A percentile compares a stretch with the other conserved stretches of the same genome.
phyloP scores from a whole-genome alignment of 1,140 invertebrate genomes.

The Prorops nasuta region DNA sequence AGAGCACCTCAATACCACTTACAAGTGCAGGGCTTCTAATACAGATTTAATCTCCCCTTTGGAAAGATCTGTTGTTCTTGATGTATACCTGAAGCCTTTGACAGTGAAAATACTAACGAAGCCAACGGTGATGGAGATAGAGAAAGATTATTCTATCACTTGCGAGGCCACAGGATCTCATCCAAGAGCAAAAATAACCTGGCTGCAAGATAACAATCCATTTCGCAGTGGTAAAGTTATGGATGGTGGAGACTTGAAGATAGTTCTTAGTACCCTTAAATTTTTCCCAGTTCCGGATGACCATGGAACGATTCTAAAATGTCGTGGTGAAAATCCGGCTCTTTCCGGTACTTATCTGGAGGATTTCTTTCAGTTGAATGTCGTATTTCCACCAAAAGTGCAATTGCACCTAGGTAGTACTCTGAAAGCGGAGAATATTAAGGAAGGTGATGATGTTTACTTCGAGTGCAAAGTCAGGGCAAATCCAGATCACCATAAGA shows the following conservation, averaged over 20 bases:
- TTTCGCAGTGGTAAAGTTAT: slow-evolving; percentile 72
- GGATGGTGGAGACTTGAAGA: slow-evolving; percentile 65
- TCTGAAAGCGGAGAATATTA: slow-evolving; percentile 82
- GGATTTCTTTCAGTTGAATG: slow-evolving; percentile 77
- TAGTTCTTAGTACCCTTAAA: slow-evolving; percentile 73
- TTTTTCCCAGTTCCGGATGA: slow-evolving; percentile 82
- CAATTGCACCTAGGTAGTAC: slow-evolving; percentile 79
- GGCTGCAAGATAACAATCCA: slow-evolving; percentile 75
- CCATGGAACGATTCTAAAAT: slow-evolving; percentile 77
- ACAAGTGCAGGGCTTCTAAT: slow-evolving; percentile 83
- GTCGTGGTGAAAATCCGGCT: slow-evolving; percentile 78
- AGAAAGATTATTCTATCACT: slow-evolving; percentile 70
- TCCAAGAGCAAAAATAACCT: slow-evolving; percentile 76
- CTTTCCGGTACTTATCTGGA: slow-evolving; percentile 71
- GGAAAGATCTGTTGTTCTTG: slow-evolving; percentile 74
- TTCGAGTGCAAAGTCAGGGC: slow-evolving; percentile 89
- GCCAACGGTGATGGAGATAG: slow-evolving; percentile 72
- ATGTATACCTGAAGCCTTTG: slow-evolving; percentile 74
- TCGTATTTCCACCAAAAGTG: slow-evolving; percentile 87
- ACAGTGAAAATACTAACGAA: slow-evolving; percentile 74
- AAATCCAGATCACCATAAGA: slow-evolving; percentile 80
- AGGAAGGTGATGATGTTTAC: slow-evolving; percentile 90
- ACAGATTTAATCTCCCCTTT: slow-evolving; percentile 79
- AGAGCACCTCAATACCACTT: slow-evolving; percentile 76
- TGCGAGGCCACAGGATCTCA: slow-evolving; percentile 82